Conservation (phyloP, 2,797 vertebrate genomes). For the Clarias pachynema region DNA sequence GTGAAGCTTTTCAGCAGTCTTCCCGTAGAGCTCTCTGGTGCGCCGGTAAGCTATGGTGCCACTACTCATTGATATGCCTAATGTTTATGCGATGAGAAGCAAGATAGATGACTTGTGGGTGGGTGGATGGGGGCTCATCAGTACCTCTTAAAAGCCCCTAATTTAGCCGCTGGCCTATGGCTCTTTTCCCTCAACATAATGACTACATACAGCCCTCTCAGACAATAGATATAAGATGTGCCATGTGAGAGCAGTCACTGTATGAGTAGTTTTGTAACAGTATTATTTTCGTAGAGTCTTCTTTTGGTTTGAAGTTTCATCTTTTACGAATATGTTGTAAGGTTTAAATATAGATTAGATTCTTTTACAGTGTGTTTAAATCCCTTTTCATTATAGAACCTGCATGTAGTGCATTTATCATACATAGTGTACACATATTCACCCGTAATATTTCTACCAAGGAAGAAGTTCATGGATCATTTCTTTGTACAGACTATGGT, state of each 20-base stretch:
- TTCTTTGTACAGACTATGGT: slow-evolving; percentile 11
- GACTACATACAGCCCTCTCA: slow-evolving; percentile 48
- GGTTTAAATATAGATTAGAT: neutral
- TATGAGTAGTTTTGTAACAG: slow-evolving; percentile 30
- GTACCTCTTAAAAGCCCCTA: slow-evolving; percentile 52
- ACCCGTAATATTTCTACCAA: neutral
- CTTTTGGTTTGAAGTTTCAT: neutral
- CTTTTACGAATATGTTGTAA: slow-evolving; percentile 6
- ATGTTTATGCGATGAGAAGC: slow-evolving; percentile 57
- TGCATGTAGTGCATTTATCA: neutral
- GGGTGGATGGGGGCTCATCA: slow-evolving; percentile 43
- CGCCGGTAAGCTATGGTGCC: slow-evolving; percentile 50
- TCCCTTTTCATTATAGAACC: neutral
- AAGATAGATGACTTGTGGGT: slow-evolving; percentile 55
- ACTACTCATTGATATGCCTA: slow-evolving; percentile 58
- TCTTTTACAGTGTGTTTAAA: neutral
- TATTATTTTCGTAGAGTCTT: slow-evolving; percentile 16
- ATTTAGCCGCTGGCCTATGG: slow-evolving; percentile 54
- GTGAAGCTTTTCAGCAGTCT: slow-evolving; percentile 38
- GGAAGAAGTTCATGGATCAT: neutral
- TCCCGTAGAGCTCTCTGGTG: slow-evolving; percentile 38
- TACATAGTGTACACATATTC: slow-evolving; percentile 4
- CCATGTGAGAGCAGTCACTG: slow-evolving; percentile 30
- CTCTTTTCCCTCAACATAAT: slow-evolving; percentile 53
- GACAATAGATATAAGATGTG: slow-evolving; percentile 46